Evolutionary conservation across 2,113 vertebrate genomes (phyloP).

Genomic region (Pomatostomus ruficeps): DNA sequence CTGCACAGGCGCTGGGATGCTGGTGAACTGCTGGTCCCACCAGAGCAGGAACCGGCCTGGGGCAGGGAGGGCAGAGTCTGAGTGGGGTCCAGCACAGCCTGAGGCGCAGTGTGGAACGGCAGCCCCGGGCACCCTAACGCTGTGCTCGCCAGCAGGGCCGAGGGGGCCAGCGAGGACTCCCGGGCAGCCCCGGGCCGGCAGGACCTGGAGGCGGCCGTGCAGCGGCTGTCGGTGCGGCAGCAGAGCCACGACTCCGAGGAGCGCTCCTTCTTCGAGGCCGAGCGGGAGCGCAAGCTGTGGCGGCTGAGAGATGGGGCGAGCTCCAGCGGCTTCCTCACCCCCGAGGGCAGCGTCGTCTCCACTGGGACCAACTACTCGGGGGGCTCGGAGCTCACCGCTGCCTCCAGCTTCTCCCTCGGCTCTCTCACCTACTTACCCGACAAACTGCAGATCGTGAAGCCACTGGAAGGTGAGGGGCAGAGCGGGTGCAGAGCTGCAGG

Average conservation of each 20-base stretch:
- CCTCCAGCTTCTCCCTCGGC: slow-evolving; percentile 71
- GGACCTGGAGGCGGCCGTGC: slow-evolving; percentile 82
- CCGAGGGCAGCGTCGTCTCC: slow-evolving; percentile 76
- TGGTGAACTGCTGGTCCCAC: accelerated
- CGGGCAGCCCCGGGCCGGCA: slow-evolving; percentile 74
- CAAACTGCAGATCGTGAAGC: slow-evolving; percentile 87
- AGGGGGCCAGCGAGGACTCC: slow-evolving; percentile 1
- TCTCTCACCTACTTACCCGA: slow-evolving; percentile 80
- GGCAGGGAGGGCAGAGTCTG: not conserved
- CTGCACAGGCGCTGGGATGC: accelerated
- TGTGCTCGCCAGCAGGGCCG: not conserved
- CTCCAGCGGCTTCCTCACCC: slow-evolving; percentile 82
- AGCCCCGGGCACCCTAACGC: not conserved
- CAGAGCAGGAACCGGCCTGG: not conserved
- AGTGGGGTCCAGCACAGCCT: not conserved
- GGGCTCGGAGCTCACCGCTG: slow-evolving; percentile 69
- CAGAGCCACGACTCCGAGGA: slow-evolving; percentile 74
- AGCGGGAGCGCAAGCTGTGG: slow-evolving; percentile 72
- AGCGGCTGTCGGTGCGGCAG: slow-evolving; percentile 77
- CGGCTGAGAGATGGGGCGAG: slow-evolving; percentile 64
- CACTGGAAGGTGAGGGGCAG: slow-evolving; percentile 77
- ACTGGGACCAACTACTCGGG: slow-evolving; percentile 76
- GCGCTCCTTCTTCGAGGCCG: slow-evolving; percentile 79
- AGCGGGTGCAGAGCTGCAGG: not conserved
- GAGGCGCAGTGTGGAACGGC: accelerated